phyloP scores from a whole-genome alignment of 37 sponge, comb jelly and placozoan genomes.

The Agelas oroides region DNA sequence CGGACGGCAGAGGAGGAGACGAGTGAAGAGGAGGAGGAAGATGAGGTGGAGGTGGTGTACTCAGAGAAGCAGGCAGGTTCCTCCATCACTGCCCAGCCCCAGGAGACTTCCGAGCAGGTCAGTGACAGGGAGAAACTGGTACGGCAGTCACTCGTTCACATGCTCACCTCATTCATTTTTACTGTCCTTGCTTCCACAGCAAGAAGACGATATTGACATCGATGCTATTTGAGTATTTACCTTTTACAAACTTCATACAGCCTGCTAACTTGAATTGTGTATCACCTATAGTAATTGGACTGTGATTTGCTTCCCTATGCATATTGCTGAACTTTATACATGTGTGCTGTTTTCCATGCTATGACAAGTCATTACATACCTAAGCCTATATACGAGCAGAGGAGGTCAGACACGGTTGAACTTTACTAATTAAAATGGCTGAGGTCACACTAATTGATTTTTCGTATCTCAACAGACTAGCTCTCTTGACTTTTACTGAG shows the following conservation, averaged over 20 bases:
- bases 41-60: conserved; percentile 64
- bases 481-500: too few species aligned
- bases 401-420: too few species aligned
- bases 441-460: too few species aligned
- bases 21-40: conserved; percentile 82
- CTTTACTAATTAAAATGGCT: too few species aligned
- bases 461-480: too few species aligned
- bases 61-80: conserved; percentile 9
- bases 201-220: conserved; percentile 36
- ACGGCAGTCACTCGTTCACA: not conserved
- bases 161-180: not conserved
- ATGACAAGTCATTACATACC: too few species aligned
- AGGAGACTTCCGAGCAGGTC: not conserved
- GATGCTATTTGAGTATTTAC: conserved; percentile 46
- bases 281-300: too few species aligned
- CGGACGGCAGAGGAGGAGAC: conserved; percentile 95
- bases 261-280: conserved; percentile 25
- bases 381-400: too few species aligned
- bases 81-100: not conserved
- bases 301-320: too few species aligned
- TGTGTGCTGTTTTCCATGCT: too few species aligned
- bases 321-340: too few species aligned
- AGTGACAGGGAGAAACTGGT: not conserved
- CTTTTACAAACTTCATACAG: not conserved
- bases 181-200: not conserved